Percentiles rank a stretch among this genome's conserved stretches.
Conservation (phyloP, 2,797 vertebrate species). For the Remorina albescens region DNA sequence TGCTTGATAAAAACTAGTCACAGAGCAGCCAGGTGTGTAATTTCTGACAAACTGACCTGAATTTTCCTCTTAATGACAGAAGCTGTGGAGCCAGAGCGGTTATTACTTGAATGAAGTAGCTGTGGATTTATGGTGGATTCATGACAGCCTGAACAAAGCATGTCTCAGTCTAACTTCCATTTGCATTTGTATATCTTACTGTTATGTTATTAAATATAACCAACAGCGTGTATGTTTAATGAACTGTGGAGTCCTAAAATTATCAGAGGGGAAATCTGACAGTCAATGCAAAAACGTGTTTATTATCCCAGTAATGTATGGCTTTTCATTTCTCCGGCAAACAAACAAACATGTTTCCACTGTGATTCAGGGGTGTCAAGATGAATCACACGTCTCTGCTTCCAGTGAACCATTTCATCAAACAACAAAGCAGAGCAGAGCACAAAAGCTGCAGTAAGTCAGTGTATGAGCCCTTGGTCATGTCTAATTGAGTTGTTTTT, state of each 20-base stretch:
- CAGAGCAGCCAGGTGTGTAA: constrained; percentile 53
- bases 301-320: constrained; percentile 17
- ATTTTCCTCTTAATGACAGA: constrained; percentile 69
- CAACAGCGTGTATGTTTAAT: constrained; percentile 7
- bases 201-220: constrained; percentile 9
- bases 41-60: constrained; percentile 69
- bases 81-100: constrained; percentile 49
- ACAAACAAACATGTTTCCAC: constrained; percentile 36
- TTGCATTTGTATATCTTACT: constrained; percentile 21
- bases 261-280: background rate
- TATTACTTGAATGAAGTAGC: constrained; percentile 49
- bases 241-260: constrained; percentile 18
- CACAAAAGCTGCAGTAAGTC: constrained; percentile 56
- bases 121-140: constrained; percentile 39
- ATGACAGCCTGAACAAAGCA: constrained; percentile 31
- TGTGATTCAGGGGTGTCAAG: constrained; percentile 59
- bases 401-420: constrained; percentile 72
- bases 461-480: constrained; percentile 55
- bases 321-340: constrained; percentile 48
- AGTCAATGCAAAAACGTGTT: constrained; percentile 19
- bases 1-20: constrained; percentile 21
- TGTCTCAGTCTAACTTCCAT: constrained; percentile 23
- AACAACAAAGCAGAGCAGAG: constrained; percentile 64
- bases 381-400: constrained; percentile 68
- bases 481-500: constrained; percentile 72